Percentiles rank a stretch among this genome's conserved stretches.
These are phyloP conservation scores for Phasia obesa DNA, from an alignment of 2,888 invertebrate species.

Conservation along the genomic window DNA sequence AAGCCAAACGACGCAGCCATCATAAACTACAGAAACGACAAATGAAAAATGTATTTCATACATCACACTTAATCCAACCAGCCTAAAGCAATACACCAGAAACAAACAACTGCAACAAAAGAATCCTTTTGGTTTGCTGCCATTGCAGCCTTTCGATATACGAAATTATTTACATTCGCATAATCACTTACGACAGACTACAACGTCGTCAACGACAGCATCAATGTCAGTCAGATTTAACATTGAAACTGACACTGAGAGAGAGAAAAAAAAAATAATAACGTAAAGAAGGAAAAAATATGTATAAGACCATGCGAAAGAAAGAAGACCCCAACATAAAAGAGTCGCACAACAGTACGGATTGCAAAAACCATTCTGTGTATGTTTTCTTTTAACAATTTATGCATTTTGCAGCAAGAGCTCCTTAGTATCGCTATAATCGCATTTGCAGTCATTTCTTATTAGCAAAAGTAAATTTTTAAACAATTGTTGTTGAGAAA, in stretches of 20 bases:
- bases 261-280: not conserved
- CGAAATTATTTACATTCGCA: constrained; percentile 61
- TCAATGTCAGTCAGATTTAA: constrained; percentile 67
- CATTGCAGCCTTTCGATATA: constrained; percentile 39
- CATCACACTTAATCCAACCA: constrained; percentile 55
- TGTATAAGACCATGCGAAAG: not conserved
- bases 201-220: constrained; percentile 43
- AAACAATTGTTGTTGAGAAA: constrained; percentile 18
- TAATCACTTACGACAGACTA: constrained; percentile 44
- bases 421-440: not conserved
- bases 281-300: not conserved
- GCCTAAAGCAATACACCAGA: constrained; percentile 25
- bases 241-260: constrained; percentile 43
- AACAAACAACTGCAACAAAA: constrained; percentile 26
- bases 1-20: constrained; percentile 5
- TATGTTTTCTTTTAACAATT: not conserved
- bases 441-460: constrained; percentile 13
- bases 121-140: constrained; percentile 14
- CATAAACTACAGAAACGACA: constrained; percentile 21
- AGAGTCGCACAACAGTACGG: not conserved
- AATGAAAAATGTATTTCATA: constrained; percentile 44
- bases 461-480: constrained; percentile 25
- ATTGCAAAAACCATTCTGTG: not conserved
- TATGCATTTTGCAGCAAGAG: not conserved
- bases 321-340: constrained; percentile 15